Evolutionary conservation across 1,140 invertebrate genomes (phyloP).

Genomic region (Brachionus paranguensis): DNA sequence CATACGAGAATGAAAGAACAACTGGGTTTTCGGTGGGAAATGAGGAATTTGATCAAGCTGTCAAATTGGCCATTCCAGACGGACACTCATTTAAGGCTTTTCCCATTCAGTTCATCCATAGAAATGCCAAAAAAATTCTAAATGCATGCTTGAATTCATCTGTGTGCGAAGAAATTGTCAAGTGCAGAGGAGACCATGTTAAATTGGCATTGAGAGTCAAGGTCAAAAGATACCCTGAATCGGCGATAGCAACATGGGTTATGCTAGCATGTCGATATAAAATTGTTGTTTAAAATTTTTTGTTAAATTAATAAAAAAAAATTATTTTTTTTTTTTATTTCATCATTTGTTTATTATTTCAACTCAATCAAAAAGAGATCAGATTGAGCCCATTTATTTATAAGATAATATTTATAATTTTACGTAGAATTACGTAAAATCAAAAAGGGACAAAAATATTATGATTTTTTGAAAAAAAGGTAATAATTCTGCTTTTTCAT

Average conservation of each 20-base stretch:
- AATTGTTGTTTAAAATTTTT: conserved; percentile 25
- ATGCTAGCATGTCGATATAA: conserved; percentile 47
- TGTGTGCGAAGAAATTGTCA: conserved; percentile 53
- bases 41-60: conserved; percentile 55
- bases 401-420: too few species aligned
- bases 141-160: conserved; percentile 49
- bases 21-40: conserved; percentile 51
- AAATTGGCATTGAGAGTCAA: conserved; percentile 49
- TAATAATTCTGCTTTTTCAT: too few species aligned
- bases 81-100: conserved; percentile 57
- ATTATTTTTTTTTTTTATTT: background rate
- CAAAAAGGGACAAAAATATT: too few species aligned
- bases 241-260: conserved; percentile 52
- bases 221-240: conserved; percentile 52
- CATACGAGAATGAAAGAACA: conserved; percentile 53
- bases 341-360: too few species aligned
- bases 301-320: background rate
- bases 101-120: conserved; percentile 54
- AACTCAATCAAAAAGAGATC: too few species aligned
- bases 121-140: conserved; percentile 52
- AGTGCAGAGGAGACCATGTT: conserved; percentile 53
- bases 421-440: too few species aligned
- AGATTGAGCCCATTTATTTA: too few species aligned
- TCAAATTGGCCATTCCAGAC: conserved; percentile 52
- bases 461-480: too few species aligned